Conservation (phyloP, 2,888 invertebrate species). For the Heliconius hortense region DNA sequence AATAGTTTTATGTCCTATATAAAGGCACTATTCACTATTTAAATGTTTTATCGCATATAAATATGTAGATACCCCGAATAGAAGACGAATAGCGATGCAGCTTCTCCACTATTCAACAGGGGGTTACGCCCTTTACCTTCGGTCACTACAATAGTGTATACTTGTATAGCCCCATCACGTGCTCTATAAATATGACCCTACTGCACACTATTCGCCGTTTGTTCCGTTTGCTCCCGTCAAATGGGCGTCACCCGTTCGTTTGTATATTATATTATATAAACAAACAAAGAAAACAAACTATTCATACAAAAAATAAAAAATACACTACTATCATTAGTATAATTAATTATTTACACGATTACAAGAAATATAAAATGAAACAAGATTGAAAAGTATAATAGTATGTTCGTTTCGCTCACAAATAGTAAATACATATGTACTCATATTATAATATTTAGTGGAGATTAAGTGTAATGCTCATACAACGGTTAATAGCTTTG, state of each 20-base stretch:
- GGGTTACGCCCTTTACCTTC: conserved; percentile 24
- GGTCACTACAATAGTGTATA: conserved; percentile 23
- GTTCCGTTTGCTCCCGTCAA: conserved; percentile 12
- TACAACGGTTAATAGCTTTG: background rate
- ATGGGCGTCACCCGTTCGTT: conserved; percentile 19
- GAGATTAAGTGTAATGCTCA: background rate
- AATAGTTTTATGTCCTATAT: background rate
- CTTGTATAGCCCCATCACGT: conserved; percentile 13
- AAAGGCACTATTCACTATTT: background rate
- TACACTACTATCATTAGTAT: background rate
- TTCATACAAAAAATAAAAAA: background rate
- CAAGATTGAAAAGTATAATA: background rate
- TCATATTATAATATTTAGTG: background rate
- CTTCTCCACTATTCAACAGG: conserved; percentile 10
- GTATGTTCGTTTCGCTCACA: background rate
- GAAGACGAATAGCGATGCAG: conserved; percentile 6
- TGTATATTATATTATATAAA: conserved; percentile 11
- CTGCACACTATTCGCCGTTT: conserved; percentile 17
- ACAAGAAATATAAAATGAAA: background rate
- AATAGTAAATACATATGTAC: background rate
- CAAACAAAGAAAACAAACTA: background rate
- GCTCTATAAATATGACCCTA: conserved; percentile 25
- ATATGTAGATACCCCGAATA: background rate
- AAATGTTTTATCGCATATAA: background rate
- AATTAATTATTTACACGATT: background rate